Evolutionary conservation across 1,140 invertebrate genomes (phyloP), one percentile per base, ranked within the genome.

Genomic region (Drosophila lacertosa): DNA sequence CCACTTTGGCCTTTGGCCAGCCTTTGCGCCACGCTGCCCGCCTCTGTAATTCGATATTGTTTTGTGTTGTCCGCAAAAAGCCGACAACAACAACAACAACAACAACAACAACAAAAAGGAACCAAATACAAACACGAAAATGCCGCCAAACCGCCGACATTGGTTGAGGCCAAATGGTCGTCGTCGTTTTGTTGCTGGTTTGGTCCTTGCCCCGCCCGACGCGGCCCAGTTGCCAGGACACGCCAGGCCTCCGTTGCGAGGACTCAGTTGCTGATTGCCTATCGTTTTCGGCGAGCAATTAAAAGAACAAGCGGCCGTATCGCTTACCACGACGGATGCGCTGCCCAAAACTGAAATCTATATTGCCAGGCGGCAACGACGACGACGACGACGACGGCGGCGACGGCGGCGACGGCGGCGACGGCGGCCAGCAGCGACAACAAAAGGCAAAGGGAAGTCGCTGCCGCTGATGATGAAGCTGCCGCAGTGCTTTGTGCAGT

Each of bases 221-320:
- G 6, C 7, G 2, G 6, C 7, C 26, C 26, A n/a, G n/a, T n/a
- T 24, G 20, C 4, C 42, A 42, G 39, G 39, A 42, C 4, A 4
- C 7, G 11, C 24, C 24, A 4, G 5, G 0, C 6, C 26, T 7
- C 6, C 7, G 7, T 24, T 24, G 42, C n/a, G 20, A 45, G 42
- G 42, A 45, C 11, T 6, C 16, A 11, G 26, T 29, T 7, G 62
- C 67, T 72, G 81, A 86, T 86, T 88, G 77, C 81, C 81, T 86
- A 88, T 88, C 81, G 82, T 81, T 84, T 74, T 77, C 81, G 64
- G 51, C 60, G 68, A 86, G 81, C 81, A 86, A 86, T 86, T 86
- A 86, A 86, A 86, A 86, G 81, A 77, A 86, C 81, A 86, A 88
- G 81, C 77, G 67, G 62, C 33, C 78, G 59, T 86, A 86, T 86